Conservation (phyloP, 2,888 invertebrate species). For the Zelleria hepariella region DNA sequence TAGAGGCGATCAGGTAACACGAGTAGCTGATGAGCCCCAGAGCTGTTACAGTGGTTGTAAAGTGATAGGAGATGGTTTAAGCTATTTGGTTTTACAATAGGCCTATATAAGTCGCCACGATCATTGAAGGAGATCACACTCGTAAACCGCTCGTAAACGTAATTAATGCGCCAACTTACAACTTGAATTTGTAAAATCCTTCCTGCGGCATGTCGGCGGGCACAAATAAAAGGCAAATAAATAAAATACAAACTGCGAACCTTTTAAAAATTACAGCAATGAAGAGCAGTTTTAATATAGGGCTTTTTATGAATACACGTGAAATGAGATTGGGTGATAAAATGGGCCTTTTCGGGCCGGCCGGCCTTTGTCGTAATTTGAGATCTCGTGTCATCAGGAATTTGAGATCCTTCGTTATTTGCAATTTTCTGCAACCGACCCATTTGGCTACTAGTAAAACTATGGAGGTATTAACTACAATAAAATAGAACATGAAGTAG, state of each 20-base stretch:
- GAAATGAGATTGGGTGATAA: not conserved
- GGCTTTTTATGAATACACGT: not conserved
- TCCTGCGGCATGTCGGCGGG: not conserved
- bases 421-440: no score
- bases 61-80: not conserved
- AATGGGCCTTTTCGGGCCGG: not conserved
- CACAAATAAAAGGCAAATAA: not conserved
- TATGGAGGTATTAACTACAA: no score
- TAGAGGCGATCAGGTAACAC: not conserved
- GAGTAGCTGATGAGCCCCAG: not conserved
- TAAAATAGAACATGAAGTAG: no score
- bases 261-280: not conserved
- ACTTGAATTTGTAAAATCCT: not conserved
- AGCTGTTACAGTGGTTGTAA: not conserved
- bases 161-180: not conserved
- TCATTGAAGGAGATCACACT: not conserved
- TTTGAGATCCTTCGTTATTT: no score
- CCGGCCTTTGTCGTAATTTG: no score
- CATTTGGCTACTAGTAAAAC: no score
- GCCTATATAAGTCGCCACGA: not conserved
- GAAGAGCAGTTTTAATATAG: not conserved
- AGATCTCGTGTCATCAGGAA: no score
- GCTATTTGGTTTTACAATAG: not conserved
- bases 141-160: not conserved
- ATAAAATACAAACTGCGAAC: not conserved